Base-by-base conservation (phyloP, 2,113 vertebrate species). In the Drymodes brunneopygia region DNA sequence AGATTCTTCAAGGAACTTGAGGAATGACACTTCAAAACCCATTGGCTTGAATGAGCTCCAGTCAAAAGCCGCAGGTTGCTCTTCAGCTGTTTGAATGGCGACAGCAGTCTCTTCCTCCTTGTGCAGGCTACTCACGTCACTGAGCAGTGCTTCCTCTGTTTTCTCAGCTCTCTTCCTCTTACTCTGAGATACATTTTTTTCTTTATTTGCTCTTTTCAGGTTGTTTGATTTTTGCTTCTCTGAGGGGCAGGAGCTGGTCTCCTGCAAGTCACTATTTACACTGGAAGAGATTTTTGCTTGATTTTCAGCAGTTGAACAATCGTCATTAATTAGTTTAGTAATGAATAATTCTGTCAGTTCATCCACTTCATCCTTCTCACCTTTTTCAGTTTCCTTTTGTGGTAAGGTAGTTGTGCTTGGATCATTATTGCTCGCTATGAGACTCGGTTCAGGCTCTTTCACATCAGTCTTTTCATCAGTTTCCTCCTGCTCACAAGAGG, bases 11-110 rank as follows among this genome's bases (percentile, higher is more conserved):
- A 99, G 97, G 88, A 99, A 99, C 90, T 99, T 99, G 56, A 99
- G 97, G 97, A 99, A 99, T 0, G 99, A 99, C 57, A 98, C 98
- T 97, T 99, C 99, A 94, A 99, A 99, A 47, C 99, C 99, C 99
- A 99, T 99, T 0, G 99, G 99, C 83, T 99, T 99, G 92, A 99
- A 99, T 0, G 99, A 98, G 92, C 98, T 98, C 97, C 99, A 98
- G 7, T 98, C 98, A 16, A 98, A 98, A 57, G 96, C 95, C 1
- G 98, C 98, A 54, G 99, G 98, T 1, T 97, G 96, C 15, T 99
- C 98, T 48, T 99, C 98, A 0, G 96, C 97, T 0, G 97, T 94
- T 7, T 98, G 88, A 47, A 98, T 98, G 81, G 96, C 97, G 4
- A 98, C 97, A 19, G 98, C 98, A 29, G 97, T 98, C 92, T 99